Evolutionary conservation across 2,113 vertebrate species (phyloP).

Genomic region (Istiophorus platypterus): DNA sequence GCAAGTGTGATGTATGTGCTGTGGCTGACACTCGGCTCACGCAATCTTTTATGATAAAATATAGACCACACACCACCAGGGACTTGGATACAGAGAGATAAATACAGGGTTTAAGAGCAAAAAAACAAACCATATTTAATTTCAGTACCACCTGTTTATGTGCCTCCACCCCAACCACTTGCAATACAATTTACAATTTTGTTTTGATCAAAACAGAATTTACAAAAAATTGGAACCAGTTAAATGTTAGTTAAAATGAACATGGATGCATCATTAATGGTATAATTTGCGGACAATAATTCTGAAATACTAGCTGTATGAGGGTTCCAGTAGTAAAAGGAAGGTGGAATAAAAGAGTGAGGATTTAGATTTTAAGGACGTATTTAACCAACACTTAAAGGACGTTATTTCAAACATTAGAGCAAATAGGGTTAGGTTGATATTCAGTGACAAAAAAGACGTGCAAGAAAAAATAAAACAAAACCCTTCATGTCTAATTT

Average conservation of each 20-base stretch:
- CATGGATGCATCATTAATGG: not conserved
- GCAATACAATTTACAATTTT: slow-evolving; percentile 53
- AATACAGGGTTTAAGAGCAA: slow-evolving; percentile 34
- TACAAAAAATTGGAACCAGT: slow-evolving; percentile 21
- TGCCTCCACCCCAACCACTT: slow-evolving; percentile 14
- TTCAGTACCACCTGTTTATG: slow-evolving; percentile 33
- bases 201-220: slow-evolving; percentile 43
- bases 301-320: slow-evolving; percentile 1
- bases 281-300: slow-evolving; percentile 6
- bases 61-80: slow-evolving; percentile 42
- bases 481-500: slow-evolving; percentile 43
- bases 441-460: slow-evolving; percentile 32
- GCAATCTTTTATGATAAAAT: slow-evolving; percentile 68
- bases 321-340: not conserved
- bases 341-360: not conserved
- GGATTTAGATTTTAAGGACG: not conserved
- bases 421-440: slow-evolving; percentile 9
- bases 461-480: slow-evolving; percentile 11
- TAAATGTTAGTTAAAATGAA: not conserved
- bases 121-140: slow-evolving; percentile 53
- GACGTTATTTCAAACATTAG: slow-evolving; percentile 23
- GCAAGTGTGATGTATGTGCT: slow-evolving; percentile 60
- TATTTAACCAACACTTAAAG: slow-evolving; percentile 11
- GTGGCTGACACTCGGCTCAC: slow-evolving; percentile 48
- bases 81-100: slow-evolving; percentile 57